Base-by-base conservation (phyloP, 1,140 invertebrate species). In the Drosophila tsacasi region DNA sequence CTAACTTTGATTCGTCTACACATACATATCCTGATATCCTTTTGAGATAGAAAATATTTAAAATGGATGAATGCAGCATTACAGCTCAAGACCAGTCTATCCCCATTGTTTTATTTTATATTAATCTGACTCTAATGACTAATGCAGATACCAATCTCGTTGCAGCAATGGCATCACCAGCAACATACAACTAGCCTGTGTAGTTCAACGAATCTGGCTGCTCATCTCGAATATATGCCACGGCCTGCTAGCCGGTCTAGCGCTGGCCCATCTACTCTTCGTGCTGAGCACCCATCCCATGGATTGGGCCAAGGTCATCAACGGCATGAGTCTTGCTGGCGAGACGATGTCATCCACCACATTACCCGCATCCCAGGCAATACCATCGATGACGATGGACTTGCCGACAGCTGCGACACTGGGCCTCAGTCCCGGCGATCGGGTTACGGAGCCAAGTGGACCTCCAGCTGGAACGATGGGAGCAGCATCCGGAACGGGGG, bases 161-260 rank as follows among this genome's bases (percentile, higher is more conserved):
- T 78, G 4, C 25, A 92, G 91, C 46, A 81, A 76, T 47, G 89
- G 91, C 47, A 93, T 93, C 49, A 79, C 82, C 21, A 91, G 80
- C 44, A 91, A 77, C 47, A 91, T 93, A 15, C 83, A 92, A 76
- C 71, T 93, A 59, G 91, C 92, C 60, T 93, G 92, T 83, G 76
- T 91, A 61, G 68, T 93, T 81, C 92, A 93, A 91, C 91, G 91
- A 84, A 90, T 93, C 67, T 93, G 92, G 92, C 75, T 93, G 71
- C 90, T 93, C 66, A 68, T 93, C 46, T 91, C 92, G 42, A 93
- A 92, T 59, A 93, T 93, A 39, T 93, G 92, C 81, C 92, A 93
- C 74, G 92, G 92, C 49, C 76, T 93, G 79, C 73, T 93, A 79
- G 92, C 91, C 66, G 92, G 92, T 63, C 84, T 93, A 83, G 92